Evolutionary conservation across 2,797 vertebrate species (phyloP), one percentile per base, ranked within the genome.

Genomic region (Melopsittacus undulatus): DNA sequence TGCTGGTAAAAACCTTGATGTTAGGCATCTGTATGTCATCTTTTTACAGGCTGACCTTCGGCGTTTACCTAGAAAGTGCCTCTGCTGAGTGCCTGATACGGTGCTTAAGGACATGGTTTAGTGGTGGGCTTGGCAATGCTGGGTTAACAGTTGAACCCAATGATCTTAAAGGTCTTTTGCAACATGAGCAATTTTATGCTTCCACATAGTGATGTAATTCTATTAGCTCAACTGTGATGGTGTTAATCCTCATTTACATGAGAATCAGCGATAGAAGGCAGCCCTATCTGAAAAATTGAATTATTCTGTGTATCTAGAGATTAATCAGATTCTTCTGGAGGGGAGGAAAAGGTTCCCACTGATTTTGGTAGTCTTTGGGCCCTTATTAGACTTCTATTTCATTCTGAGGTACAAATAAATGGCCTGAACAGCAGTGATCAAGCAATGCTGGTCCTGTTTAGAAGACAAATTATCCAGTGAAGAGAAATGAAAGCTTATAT

Each of bases 401-500:
- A 45, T 92, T 83, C 40, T 48, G 63, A 89, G 74, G 27, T 69
- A 13, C 36, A 77, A 93, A 95, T 89, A 95, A 90, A 88, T 49
- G 79, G 64, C 30, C n/a, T 51, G 45, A 89, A 84, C 21, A n/a
- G 30, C 4, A 1, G 36, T 56, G 70, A 92, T 87, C 45, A 61
- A 66, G 52, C 63, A 66, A 12, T 11, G 4, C 72, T 80, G 32
- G 40, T 77, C 43, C 64, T 73, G 72, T 85, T 92, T 48, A 76
- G 77, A 89, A 68, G 87, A 89, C 21, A n/a, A 85, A 93, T 94
- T 92, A 43, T 15, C 46, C 3, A 7, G 64, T 56, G 56, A 86
- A 89, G 63, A 89, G 63, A 89, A 89, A 94, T 68, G 81, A 67
- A 94, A 93, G 51, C 72, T 87, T 93, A 20, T 68, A 30, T n/a